phyloP scores from a whole-genome alignment of 2,113 vertebrate species.

The Acinonyx jubatus region DNA sequence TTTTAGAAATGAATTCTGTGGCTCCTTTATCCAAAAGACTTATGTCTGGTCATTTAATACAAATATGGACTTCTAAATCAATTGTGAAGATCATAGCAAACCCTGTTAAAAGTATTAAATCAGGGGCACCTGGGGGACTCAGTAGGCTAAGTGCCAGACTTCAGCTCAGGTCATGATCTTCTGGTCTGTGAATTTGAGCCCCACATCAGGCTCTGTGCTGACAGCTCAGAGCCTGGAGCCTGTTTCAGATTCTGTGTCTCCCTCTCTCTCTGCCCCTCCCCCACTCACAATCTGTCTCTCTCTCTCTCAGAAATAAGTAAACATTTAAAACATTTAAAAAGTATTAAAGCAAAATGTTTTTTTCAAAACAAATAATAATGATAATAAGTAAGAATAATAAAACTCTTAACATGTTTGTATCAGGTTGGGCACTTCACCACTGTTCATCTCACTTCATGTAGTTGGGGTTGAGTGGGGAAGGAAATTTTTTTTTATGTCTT shows the following conservation, averaged over 20 bases:
- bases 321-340: too few species aligned
- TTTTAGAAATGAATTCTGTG: constrained; percentile 2
- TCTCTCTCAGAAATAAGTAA: too few species aligned
- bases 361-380: background rate
- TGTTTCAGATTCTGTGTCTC: too few species aligned
- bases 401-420: background rate
- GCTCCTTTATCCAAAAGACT: constrained; percentile 27
- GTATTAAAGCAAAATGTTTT: background rate
- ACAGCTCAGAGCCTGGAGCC: too few species aligned
- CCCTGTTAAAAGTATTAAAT: background rate
- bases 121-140: too few species aligned
- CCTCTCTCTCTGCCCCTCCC: too few species aligned
- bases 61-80: background rate
- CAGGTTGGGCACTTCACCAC: background rate
- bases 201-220: too few species aligned
- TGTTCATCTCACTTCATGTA: background rate
- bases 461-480: background rate
- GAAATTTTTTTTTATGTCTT: constrained; percentile 12
- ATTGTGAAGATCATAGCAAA: background rate
- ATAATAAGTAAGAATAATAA: background rate
- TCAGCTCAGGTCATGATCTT: too few species aligned
- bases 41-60: background rate
- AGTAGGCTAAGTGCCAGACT: too few species aligned
- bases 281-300: too few species aligned
- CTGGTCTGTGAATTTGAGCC: too few species aligned